Conservation (phyloP, 2,113 vertebrate genomes). For the Rynchops niger region DNA sequence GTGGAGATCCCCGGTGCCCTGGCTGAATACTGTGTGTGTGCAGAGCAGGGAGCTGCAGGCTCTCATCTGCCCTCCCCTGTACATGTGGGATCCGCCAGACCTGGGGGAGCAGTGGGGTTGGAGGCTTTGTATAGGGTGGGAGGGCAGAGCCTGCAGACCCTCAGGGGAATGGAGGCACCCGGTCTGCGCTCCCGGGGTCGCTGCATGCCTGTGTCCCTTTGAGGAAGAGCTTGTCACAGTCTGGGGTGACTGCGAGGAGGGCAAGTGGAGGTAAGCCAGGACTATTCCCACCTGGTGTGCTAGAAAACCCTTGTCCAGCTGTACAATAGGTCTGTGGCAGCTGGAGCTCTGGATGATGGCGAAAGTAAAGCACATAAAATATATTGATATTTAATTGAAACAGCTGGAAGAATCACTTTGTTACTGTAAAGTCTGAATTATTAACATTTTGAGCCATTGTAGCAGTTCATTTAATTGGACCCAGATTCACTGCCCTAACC, state of each 20-base stretch:
- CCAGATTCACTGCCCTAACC: neutral
- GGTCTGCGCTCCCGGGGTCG: fast-evolving
- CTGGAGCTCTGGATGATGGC: neutral
- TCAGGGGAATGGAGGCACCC: fast-evolving
- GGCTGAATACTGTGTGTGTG: neutral
- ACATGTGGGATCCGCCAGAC: neutral
- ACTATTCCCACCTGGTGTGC: neutral
- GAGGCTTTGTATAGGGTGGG: neutral
- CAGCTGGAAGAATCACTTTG: neutral
- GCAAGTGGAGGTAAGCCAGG: neutral
- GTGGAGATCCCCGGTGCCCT: neutral
- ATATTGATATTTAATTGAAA: neutral
- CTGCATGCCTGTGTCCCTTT: neutral
- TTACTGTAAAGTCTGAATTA: conserved; percentile 6
- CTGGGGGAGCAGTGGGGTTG: neutral
- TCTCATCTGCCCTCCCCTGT: neutral
- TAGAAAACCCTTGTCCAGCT: neutral
- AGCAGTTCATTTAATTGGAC: neutral
- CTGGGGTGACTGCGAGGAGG: neutral
- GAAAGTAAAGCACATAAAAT: neutral
- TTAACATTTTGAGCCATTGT: neutral
- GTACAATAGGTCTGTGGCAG: neutral
- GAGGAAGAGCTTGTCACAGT: neutral
- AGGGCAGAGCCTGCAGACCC: neutral
- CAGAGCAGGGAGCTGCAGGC: neutral